Base-by-base conservation (phyloP, 1,140 invertebrate species). In the Ceratitis capitata region DNA sequence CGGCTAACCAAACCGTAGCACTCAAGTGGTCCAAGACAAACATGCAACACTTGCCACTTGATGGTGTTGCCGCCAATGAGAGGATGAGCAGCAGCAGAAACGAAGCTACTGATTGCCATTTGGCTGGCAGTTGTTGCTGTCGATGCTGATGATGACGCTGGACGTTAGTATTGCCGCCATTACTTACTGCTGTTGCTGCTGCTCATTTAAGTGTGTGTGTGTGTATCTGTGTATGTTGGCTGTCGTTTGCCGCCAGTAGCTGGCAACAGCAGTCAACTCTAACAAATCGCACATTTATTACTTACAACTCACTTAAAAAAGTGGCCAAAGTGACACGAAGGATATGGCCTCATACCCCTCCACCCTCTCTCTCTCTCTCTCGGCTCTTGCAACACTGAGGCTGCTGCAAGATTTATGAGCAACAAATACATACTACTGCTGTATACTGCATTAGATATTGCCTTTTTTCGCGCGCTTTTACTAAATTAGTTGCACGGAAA, bases 201-300 rank as follows among this genome's bases (percentile, higher is more conserved):
- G 19, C n/a, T n/a, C n/a, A n/a, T n/a, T n/a, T n/a, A n/a, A n/a
- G n/a, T n/a, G n/a, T n/a, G n/a, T n/a, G n/a, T n/a, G n/a, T n/a
- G n/a, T n/a, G n/a, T n/a, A n/a, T n/a, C n/a, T n/a, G n/a, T n/a
- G n/a, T n/a, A n/a, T n/a, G n/a, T n/a, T n/a, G n/a, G 56, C 26
- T 78, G 35, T 6, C 35, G 69, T 45, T 78, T 78, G 26, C 69
- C 12, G 69, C 69, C 39, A 78, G 69, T 78, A 78, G 69, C 69
- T 78, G 39, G 69, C 69, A 78, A 78, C 39, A 45, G 35, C 69
- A 78, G 39, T 45, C 69, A 78, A 47, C 42, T 78, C 42, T 78
- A 78, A 78, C 69, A 78, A 78, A 78, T 78, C 69, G 69, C 42
- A 78, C 69, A 45, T 78, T 78, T 45, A 78, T 78, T 78, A 47